A percentile compares a stretch with the other conserved stretches of the same genome.
These are phyloP conservation scores for Platysternon megacephalum DNA, from an alignment of 2,113 vertebrate species.

Conservation along the genomic window DNA sequence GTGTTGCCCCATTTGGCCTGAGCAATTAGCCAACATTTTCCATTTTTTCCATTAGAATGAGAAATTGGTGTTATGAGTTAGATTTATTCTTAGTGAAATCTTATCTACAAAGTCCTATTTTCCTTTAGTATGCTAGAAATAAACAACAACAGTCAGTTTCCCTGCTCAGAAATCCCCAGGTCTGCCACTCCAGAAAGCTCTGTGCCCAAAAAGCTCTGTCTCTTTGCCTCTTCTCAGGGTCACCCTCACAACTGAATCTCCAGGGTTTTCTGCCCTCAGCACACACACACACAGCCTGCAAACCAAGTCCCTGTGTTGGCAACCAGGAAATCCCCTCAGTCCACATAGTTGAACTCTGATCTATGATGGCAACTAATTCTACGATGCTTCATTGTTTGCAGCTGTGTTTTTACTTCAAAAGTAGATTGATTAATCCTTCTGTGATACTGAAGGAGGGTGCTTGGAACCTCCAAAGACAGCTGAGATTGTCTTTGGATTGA, in stretches of 20 bases:
- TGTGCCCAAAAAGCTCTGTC: neutral
- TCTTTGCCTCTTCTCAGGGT: neutral
- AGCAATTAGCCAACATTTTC: neutral
- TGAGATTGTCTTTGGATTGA: no score
- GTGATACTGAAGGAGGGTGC: no score
- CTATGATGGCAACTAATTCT: no score
- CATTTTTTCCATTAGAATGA: neutral
- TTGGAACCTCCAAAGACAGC: no score
- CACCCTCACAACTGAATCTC: neutral
- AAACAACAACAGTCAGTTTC: neutral
- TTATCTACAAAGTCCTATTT: rapidly evolving
- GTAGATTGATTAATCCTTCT: no score
- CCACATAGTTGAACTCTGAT: neutral
- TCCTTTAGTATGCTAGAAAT: neutral
- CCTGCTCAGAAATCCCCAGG: neutral
- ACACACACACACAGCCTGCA: neutral
- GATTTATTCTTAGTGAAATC: neutral
- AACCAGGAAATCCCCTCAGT: neutral
- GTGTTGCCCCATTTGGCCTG: neutral
- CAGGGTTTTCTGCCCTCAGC: neutral
- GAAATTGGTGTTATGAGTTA: neutral
- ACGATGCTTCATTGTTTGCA: no score
- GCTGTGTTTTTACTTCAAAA: no score
- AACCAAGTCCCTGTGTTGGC: neutral
- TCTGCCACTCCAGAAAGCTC: neutral